These are phyloP conservation scores for Popillia japonica DNA, from an alignment of 1,140 invertebrate genomes.

Conservation along the genomic window DNA sequence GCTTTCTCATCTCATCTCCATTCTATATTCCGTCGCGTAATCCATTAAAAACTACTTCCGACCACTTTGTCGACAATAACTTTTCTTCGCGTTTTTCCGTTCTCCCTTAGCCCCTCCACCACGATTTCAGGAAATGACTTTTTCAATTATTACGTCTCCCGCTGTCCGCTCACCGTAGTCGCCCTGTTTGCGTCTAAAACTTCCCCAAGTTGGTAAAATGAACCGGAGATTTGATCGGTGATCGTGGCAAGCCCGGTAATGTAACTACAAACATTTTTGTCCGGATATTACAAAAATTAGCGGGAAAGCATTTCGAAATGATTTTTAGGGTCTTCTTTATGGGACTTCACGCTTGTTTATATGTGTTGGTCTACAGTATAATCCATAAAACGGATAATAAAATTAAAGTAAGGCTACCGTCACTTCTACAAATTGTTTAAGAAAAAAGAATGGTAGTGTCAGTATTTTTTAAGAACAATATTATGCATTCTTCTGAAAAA, in stretches of 20 bases:
- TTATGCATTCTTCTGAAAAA: no score
- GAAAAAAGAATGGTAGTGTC: no score
- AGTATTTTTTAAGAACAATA: no score
- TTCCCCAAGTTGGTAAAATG: neutral
- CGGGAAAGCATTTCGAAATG: neutral
- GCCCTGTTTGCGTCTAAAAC: neutral
- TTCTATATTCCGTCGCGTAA: conserved; percentile 14
- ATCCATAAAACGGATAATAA: no score
- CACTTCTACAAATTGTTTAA: no score
- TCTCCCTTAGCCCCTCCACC: neutral
- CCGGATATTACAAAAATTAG: conserved; percentile 2
- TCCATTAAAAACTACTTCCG: conserved; percentile 18
- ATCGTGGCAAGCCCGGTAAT: neutral
- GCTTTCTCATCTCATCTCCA: neutral
- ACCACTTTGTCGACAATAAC: conserved; percentile 17
- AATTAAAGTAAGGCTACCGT: no score
- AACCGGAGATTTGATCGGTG: conserved; percentile 1
- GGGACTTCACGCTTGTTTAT: no score
- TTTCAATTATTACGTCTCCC: conserved; percentile 14
- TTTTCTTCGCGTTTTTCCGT: neutral
- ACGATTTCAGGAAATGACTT: neutral
- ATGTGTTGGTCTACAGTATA: no score
- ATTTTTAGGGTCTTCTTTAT: no score
- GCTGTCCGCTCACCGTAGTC: neutral
- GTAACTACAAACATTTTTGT: conserved; percentile 1